Evolutionary conservation across 2,888 invertebrate genomes (phyloP).

Genomic region (Spialia ferax): DNA sequence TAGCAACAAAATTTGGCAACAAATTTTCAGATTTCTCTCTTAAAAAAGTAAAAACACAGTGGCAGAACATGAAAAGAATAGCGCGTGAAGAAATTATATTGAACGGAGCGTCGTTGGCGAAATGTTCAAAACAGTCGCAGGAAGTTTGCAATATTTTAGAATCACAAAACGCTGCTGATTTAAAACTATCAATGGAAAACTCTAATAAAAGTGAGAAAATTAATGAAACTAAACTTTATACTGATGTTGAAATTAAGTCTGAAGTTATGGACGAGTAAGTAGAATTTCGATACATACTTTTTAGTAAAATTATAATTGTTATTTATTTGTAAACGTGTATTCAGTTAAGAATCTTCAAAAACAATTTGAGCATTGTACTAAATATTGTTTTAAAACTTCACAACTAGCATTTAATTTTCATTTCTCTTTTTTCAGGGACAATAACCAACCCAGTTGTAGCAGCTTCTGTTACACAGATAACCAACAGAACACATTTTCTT

Average conservation of each 20-base stretch:
- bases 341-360: too few species aligned
- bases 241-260: conserved; percentile 76
- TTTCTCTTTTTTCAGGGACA: conserved; percentile 33
- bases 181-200: conserved; percentile 32
- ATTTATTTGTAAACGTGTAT: background rate
- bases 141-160: conserved; percentile 74
- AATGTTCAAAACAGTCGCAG: conserved; percentile 67
- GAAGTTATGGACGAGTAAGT: conserved; percentile 81
- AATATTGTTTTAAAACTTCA: too few species aligned
- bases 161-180: conserved; percentile 51
- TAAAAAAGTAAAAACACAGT: conserved; percentile 81
- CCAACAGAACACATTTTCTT: conserved; percentile 46
- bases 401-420: background rate
- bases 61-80: conserved; percentile 83
- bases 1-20: conserved; percentile 68
- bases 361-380: too few species aligned
- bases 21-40: conserved; percentile 75
- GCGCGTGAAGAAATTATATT: conserved; percentile 75
- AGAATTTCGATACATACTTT: too few species aligned
- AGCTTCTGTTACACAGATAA: conserved; percentile 46
- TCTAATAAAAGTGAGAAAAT: conserved; percentile 53
- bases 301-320: too few species aligned
- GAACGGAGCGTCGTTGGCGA: conserved; percentile 63
- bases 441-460: conserved; percentile 42
- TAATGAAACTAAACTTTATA: conserved; percentile 62